Percentiles rank a stretch among this genome's conserved stretches.
phyloP scores from a whole-genome alignment of 2,797 vertebrate genomes.

The Eptatretus atami region DNA sequence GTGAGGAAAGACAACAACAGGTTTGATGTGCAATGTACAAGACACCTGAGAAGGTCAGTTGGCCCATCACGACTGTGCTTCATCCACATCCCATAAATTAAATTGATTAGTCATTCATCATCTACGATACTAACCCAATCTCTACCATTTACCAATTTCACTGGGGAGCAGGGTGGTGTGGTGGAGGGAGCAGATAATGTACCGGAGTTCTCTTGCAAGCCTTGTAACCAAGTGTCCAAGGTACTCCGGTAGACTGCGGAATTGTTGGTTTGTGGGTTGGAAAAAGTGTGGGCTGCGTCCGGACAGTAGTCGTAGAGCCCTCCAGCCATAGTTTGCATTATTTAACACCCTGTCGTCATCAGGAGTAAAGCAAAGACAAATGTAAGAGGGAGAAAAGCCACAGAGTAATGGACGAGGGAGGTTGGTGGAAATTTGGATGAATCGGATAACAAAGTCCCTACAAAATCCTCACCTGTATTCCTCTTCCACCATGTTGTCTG shows the following conservation, averaged over 20 bases:
- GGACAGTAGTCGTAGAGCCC: constrained; percentile 56
- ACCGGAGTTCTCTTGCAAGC: constrained; percentile 83
- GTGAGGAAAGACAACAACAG: no score
- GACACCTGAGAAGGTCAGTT: no score
- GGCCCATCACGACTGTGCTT: no score
- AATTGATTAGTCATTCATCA: no score
- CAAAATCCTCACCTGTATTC: constrained; percentile 49
- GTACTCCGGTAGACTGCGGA: constrained; percentile 87
- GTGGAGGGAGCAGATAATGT: constrained; percentile 14
- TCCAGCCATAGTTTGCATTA: constrained; percentile 93
- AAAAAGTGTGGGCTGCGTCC: constrained; percentile 92
- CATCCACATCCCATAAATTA: no score
- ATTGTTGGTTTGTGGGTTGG: constrained; percentile 88
- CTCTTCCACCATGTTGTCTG: constrained; percentile 82
- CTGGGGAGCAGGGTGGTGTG: not conserved
- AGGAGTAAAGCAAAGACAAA: not conserved
- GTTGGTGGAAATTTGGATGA: no score
- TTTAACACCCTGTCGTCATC: constrained; percentile 35
- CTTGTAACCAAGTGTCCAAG: constrained; percentile 98
- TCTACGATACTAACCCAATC: no score
- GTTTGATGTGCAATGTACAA: no score
- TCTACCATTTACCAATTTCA: no score
- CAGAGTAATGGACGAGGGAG: no score
- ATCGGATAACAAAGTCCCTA: no score
- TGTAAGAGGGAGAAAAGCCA: no score